Conservation (phyloP, 2,113 vertebrate species). For the Colossoma macropomum region DNA sequence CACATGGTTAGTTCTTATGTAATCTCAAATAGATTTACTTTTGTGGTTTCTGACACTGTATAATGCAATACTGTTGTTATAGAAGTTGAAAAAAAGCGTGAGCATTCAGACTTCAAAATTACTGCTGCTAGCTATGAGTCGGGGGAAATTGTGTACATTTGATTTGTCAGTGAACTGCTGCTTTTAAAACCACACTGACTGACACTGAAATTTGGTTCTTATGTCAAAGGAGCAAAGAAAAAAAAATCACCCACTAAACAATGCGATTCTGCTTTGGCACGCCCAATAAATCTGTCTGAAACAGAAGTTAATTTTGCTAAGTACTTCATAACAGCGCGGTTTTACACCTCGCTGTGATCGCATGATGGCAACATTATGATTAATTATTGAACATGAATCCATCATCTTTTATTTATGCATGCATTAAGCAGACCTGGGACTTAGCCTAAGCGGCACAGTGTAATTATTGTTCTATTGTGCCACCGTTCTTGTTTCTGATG, state of each 20-base stretch:
- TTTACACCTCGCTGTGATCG: conserved; percentile 48
- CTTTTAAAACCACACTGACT: not conserved
- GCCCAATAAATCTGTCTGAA: conserved; percentile 77
- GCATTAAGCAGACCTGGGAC: conserved; percentile 71
- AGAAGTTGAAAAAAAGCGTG: too few species aligned
- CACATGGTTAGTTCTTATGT: too few species aligned
- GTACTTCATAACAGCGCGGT: conserved; percentile 61
- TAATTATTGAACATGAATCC: conserved; percentile 82
- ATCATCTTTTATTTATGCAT: conserved; percentile 84
- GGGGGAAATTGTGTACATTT: not conserved
- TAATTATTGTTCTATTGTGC: conserved; percentile 79
- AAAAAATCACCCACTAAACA: conserved; percentile 70
- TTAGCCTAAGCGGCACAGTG: conserved; percentile 70
- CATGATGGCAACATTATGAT: conserved; percentile 76
- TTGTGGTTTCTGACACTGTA: too few species aligned
- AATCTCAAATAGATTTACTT: too few species aligned
- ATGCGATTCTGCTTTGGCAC: conserved; percentile 66
- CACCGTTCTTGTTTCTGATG: conserved; percentile 69
- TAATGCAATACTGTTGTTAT: too few species aligned
- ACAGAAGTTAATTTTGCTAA: conserved; percentile 77
- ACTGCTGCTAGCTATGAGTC: too few species aligned
- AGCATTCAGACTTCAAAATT: too few species aligned
- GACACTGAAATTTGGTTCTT: conserved; percentile 44
- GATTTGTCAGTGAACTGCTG: not conserved
- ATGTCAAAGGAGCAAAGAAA: conserved; percentile 64